Base-by-base conservation (phyloP, 2,888 invertebrate genomes). In the Pseudococcus longispinus region DNA sequence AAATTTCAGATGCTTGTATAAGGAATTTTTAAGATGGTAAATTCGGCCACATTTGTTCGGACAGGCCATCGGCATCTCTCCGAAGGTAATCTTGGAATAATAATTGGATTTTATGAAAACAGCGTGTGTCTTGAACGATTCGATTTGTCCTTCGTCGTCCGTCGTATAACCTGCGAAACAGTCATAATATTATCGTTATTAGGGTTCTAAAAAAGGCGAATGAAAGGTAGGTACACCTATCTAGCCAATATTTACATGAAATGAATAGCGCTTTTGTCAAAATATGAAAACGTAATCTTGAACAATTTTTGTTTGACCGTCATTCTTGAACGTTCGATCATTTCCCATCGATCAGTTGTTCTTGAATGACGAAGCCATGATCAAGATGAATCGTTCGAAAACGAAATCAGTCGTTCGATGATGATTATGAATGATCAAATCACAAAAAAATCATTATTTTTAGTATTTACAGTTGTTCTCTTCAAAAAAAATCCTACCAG, bases 1-100 rank as follows among this genome's bases (percentile, higher is more conserved):
- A 82, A 90, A 90, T 29, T 90, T 91, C 77, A 90, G 90, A 88
- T 92, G 91, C 0, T 90, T 90, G 87, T 90, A 90, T 89, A 91
- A 89, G 13, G 90, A 90, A 86, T 90, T 89, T 88, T 90, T 90
- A 80, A 90, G 90, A 42, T 90, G 90, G 88, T 91, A 91, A 88
- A 83, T 87, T 44, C 86, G 87, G 23, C 87, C 88, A 46, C 88
- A 88, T 26, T 13, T 55, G 23, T 88, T 85, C n/a, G 88, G 88
- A 55, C 88, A 88, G 0, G 77, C 2, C 46, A 80, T 42, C 3
- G 77, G 77, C 42, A 80, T 80, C 8, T 80, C 77, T 20, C 70
- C 70, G 18, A 29, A 15, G n/a, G n/a, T 20, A 9, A 42, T 20
- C 42, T 42, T 80, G 9, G 18, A 6, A 37, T 29, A 32, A 6